A percentile compares a stretch with the other conserved stretches of the same genome.
These are phyloP conservation scores for Pungitius pungitius DNA, from an alignment of 2,113 vertebrate genomes.

Conservation along the genomic window DNA sequence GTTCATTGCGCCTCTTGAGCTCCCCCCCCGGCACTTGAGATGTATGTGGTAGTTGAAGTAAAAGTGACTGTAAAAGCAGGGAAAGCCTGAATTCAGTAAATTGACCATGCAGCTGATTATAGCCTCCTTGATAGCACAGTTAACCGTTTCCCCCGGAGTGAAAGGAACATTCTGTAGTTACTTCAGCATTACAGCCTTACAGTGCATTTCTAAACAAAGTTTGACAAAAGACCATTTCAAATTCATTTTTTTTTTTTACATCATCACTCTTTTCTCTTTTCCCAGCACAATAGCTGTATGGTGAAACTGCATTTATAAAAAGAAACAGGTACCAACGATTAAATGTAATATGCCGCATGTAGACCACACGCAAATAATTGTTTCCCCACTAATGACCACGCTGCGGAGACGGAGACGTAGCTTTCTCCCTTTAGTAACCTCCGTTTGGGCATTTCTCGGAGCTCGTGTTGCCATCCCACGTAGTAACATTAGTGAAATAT, in stretches of 20 bases:
- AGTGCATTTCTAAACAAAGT: neutral
- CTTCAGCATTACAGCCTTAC: neutral
- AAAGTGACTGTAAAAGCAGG: constrained; percentile 49
- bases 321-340: constrained; percentile 1
- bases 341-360: constrained; percentile 9
- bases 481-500: constrained; percentile 71
- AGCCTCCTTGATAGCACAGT: constrained; percentile 8
- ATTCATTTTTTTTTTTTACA: neutral
- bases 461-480: constrained; percentile 55
- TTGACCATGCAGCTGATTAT: constrained; percentile 15
- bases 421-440: constrained; percentile 60
- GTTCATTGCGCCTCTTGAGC: constrained; percentile 32
- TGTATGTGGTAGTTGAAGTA: constrained; percentile 11
- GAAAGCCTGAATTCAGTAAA: constrained; percentile 35
- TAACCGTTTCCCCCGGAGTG: constrained; percentile 3
- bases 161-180: neutral
- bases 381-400: constrained; percentile 3
- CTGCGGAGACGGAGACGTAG: constrained; percentile 12
- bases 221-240: neutral
- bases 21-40: constrained; percentile 22
- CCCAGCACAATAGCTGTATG: neutral
- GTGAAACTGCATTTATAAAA: constrained; percentile 4
- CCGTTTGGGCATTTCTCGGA: constrained; percentile 33
- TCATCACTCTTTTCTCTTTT: neutral
- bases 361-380: constrained; percentile 38